Conservation (phyloP, 1,140 invertebrate species). For the Branchinecta lindahli region DNA sequence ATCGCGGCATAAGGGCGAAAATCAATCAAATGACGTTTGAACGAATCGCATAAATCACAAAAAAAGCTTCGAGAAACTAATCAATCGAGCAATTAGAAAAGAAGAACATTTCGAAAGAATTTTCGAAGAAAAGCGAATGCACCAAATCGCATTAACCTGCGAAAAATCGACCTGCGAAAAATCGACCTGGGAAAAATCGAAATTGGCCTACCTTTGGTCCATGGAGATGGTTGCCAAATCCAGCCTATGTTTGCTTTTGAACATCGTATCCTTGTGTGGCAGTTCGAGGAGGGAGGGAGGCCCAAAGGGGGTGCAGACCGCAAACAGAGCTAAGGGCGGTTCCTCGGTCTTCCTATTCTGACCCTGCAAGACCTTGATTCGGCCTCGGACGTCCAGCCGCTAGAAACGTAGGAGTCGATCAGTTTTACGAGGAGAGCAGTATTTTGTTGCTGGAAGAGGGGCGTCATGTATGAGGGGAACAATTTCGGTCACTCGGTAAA, state of each 20-base stretch:
- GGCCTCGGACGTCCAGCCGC: conserved; percentile 91
- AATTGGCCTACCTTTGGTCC: conserved; percentile 62
- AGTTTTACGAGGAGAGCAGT: not conserved
- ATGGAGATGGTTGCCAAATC: conserved; percentile 89
- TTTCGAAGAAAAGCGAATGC: too few species aligned
- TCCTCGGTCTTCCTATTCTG: conserved; percentile 89
- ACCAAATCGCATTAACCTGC: too few species aligned
- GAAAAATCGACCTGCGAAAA: too few species aligned
- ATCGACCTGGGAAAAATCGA: too few species aligned
- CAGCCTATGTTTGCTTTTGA: conserved; percentile 97
- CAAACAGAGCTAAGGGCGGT: conserved; percentile 81
- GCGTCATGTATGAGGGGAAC: not conserved
- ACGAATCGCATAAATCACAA: too few species aligned
- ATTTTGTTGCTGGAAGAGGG: not conserved
- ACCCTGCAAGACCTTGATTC: conserved; percentile 87
- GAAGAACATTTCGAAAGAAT: too few species aligned
- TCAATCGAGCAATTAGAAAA: too few species aligned
- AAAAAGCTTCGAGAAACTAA: too few species aligned
- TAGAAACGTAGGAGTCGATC: conserved; percentile 34
- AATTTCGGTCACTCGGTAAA: too few species aligned
- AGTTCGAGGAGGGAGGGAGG: conserved; percentile 76
- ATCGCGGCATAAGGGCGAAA: too few species aligned
- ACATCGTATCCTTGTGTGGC: conserved; percentile 88
- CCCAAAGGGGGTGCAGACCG: conserved; percentile 94
- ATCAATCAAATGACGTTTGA: too few species aligned